phyloP scores from a whole-genome alignment of 2,797 vertebrate genomes.

The Loriculus beryllinus region DNA sequence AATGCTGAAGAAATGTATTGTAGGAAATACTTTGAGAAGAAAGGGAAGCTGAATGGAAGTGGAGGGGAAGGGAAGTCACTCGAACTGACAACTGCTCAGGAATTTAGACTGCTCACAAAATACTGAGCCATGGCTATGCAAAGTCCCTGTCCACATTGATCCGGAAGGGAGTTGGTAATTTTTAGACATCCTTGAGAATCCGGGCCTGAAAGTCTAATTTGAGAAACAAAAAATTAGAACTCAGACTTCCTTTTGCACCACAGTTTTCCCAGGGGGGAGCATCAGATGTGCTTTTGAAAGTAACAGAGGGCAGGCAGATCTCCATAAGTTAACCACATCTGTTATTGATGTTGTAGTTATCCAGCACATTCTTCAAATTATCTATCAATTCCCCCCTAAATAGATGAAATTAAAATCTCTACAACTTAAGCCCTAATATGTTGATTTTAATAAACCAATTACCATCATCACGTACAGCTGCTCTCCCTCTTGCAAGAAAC shows the following conservation, averaged over 20 bases:
- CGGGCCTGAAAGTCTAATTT: neutral
- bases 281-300: neutral
- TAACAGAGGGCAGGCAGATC: neutral
- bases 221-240: neutral
- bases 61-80: neutral
- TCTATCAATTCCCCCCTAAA: neutral
- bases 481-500: neutral
- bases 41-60: no score
- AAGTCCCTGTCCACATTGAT: neutral
- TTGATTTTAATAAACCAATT: neutral
- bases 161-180: neutral
- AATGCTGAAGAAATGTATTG: neutral
- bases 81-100: neutral
- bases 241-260: neutral
- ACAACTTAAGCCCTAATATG: neutral
- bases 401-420: neutral
- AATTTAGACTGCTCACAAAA: neutral
- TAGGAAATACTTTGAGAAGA: neutral
- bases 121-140: fast-evolving
- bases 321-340: neutral
- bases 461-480: neutral
- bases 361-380: neutral
- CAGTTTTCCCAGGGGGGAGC: neutral
- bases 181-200: neutral
- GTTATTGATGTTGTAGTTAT: neutral